Conservation (phyloP, 2,797 vertebrate genomes). For the Clarias pachynema region DNA sequence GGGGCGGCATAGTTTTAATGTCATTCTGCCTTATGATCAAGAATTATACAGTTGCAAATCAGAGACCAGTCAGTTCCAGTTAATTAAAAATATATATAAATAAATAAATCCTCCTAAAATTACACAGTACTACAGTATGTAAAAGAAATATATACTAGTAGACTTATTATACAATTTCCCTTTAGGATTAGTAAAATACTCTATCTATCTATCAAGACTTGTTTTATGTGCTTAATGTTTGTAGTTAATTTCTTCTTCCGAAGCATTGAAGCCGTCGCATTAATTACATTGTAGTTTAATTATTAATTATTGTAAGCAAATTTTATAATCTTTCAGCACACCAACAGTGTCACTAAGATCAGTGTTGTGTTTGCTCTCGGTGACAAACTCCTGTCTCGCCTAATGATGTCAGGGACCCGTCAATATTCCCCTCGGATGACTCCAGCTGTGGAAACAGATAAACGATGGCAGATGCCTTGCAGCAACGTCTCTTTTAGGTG, state of each 20-base stretch:
- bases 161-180: too few species aligned
- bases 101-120: not conserved
- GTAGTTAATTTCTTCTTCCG: not conserved
- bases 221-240: not conserved
- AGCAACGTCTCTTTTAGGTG: slow-evolving; percentile 37
- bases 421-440: slow-evolving; percentile 42
- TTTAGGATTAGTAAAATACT: too few species aligned
- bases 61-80: not conserved
- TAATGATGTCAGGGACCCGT: slow-evolving; percentile 46
- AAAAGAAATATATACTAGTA: not conserved
- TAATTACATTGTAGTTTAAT: not conserved
- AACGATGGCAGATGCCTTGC: slow-evolving; percentile 45
- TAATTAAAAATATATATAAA: not conserved
- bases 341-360: slow-evolving; percentile 8
- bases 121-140: not conserved
- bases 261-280: slow-evolving; percentile 1
- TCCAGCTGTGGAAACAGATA: slow-evolving; percentile 29
- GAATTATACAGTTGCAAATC: not conserved
- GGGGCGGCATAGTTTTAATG: not conserved
- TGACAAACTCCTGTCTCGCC: slow-evolving; percentile 33
- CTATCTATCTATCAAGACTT: too few species aligned
- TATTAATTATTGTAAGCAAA: slow-evolving; percentile 11
- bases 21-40: not conserved
- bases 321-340: slow-evolving; percentile 24
- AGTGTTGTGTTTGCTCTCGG: slow-evolving; percentile 27